These are phyloP conservation scores for Apis mellifera DNA, from an alignment of 1,140 invertebrate genomes.

Conservation along the genomic window DNA sequence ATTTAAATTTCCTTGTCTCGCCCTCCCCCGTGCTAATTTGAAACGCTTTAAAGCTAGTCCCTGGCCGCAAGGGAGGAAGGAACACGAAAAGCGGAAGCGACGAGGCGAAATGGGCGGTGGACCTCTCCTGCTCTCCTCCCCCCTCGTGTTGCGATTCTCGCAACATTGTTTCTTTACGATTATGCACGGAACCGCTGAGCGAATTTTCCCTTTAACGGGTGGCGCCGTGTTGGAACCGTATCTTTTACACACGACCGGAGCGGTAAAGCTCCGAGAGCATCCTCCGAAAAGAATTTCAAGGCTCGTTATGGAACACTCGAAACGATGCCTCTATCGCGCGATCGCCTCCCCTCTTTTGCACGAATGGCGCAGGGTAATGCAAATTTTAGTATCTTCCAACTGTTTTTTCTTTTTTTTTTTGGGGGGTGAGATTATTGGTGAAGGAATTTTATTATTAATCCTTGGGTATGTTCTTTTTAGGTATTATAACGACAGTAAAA, in stretches of 20 bases:
- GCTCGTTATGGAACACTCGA: background rate
- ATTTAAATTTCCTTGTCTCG: background rate
- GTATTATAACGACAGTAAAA: too few species aligned
- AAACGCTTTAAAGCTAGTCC: constrained; percentile 27
- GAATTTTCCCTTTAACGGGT: background rate
- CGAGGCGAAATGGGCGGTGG: constrained; percentile 4
- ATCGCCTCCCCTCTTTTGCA: background rate
- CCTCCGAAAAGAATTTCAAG: constrained; percentile 3
- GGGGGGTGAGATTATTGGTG: too few species aligned
- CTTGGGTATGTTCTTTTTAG: too few species aligned
- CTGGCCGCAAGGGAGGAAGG: background rate
- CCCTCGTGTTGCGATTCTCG: background rate
- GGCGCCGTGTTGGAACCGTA: background rate
- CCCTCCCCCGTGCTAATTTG: background rate
- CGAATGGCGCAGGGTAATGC: too few species aligned
- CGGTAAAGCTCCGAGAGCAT: background rate
- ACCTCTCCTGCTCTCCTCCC: background rate
- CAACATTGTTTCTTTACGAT: constrained; percentile 47
- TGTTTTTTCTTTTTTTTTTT: too few species aligned
- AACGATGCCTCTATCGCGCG: background rate
- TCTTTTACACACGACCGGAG: constrained; percentile 11
- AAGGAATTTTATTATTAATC: too few species aligned
- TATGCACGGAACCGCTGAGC: constrained; percentile 10
- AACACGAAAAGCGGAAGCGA: background rate
- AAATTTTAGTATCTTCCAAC: too few species aligned